These are phyloP conservation scores for Cephalophus harveyi DNA, from an alignment of 2,113 vertebrate species.

Conservation along the genomic window DNA sequence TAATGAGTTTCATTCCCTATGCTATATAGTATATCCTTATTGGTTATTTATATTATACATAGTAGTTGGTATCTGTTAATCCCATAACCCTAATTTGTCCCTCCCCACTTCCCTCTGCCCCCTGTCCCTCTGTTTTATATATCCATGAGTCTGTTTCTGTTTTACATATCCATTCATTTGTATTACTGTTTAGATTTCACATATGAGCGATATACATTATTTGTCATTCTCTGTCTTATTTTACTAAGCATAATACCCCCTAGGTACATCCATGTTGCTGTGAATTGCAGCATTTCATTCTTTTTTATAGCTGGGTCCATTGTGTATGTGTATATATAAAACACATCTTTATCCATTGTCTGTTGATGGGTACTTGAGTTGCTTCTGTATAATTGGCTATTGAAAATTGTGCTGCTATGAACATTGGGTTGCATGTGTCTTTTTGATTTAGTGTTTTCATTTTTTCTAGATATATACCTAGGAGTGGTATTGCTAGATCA, in stretches of 20 bases:
- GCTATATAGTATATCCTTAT: neutral
- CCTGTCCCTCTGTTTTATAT: neutral
- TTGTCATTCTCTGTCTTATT: neutral
- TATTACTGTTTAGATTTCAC: neutral
- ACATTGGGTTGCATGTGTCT: neutral
- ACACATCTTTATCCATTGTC: neutral
- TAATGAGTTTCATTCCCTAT: neutral
- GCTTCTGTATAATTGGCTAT: neutral
- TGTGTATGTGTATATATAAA: neutral
- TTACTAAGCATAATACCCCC: neutral
- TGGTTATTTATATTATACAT: neutral
- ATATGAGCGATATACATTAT: neutral
- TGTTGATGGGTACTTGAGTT: neutral
- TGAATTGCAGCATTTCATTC: neutral
- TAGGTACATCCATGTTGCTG: neutral
- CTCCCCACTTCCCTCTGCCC: neutral
- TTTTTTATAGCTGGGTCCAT: neutral
- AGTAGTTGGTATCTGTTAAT: neutral
- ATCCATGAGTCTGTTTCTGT: neutral
- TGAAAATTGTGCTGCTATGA: neutral
- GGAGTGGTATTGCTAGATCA: neutral
- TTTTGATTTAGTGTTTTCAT: neutral
- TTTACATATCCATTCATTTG: neutral
- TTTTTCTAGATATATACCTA: neutral
- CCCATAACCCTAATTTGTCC: neutral